Conservation (phyloP, 2,797 vertebrate species). For the Bovichtus diacanthus region DNA sequence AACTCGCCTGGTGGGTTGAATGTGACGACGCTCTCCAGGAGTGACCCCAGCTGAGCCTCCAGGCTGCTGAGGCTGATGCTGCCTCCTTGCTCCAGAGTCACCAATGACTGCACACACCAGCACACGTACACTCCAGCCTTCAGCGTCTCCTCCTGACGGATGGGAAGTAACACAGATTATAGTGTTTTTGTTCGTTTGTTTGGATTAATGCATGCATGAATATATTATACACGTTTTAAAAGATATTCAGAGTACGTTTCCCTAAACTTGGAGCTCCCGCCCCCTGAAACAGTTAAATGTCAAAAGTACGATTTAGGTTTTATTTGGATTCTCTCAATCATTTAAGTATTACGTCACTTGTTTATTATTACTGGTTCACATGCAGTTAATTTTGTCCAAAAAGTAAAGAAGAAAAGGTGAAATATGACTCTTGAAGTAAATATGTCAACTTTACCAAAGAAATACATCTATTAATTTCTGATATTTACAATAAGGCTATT, state of each 20-base stretch:
- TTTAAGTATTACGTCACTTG: background rate
- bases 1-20: slow-evolving; percentile 93
- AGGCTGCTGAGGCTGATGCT: slow-evolving; percentile 88
- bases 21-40: slow-evolving; percentile 90
- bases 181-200: background rate
- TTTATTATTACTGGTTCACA: background rate
- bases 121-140: slow-evolving; percentile 90
- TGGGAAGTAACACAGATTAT: background rate
- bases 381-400: background rate
- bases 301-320: background rate
- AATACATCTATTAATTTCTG: background rate
- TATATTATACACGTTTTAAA: background rate
- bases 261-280: background rate
- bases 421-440: background rate
- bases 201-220: background rate
- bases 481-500: background rate
- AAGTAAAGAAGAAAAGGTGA: too few relatives aligned
- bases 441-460: background rate
- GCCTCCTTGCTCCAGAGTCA: slow-evolving; percentile 91
- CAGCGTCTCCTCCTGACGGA: slow-evolving; percentile 89
- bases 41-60: slow-evolving; percentile 90
- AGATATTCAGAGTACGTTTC: background rate
- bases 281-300: background rate
- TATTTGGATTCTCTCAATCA: background rate
- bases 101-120: slow-evolving; percentile 92